Base-by-base conservation (phyloP, 2,888 invertebrate species). In the Lamellibrachia satsuma region DNA sequence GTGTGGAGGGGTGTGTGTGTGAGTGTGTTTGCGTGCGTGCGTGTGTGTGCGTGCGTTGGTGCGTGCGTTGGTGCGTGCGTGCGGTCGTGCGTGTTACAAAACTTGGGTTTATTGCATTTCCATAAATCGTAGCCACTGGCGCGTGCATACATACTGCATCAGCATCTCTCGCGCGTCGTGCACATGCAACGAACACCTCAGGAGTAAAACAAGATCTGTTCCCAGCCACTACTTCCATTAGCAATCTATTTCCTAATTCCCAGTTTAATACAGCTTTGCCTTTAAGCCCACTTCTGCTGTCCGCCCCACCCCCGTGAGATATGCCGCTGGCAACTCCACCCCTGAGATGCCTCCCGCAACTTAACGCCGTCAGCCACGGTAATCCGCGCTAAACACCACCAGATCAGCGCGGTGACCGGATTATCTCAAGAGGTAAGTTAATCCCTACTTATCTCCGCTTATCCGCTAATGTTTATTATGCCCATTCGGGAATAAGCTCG, bases 391-490 rank as follows among this genome's bases (percentile, higher is more conserved):
- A 75, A 75, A 22, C 75, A 75, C 75, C 75, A 75, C 75, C 75
- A 75, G 22, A 4, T 75, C 22, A 75, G 6, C 11, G 3, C 2
- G 75, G 3, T 11, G 22, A 3, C 1, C 75, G n/a, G 75, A 75
- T 11, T 4, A 22, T 75, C 75, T 75, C 15, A 15, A 15, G n/a
- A 15, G 75, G 75, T 75, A 75, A 75, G n/a, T 75, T 6, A 22
- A 75, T 75, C 75, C 75, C 22, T 4, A 75, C n/a, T 75, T 75
- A 75, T 75, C 75, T 75, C 75, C 75, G 75, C 75, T 75, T 75
- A 75, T 75, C 75, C 75, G 75, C 75, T 75, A 75, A 75, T 75
- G 75, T 75, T 75, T 75, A 75, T 75, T 75, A 75, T 75, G 75
- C 22, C 22, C n/a, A 75, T 75, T 75, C 22, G 22, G 75, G 75